A percentile compares a stretch with the other conserved stretches of the same genome.
Conservation (phyloP, 2,797 vertebrate species). For the Todus mexicanus region DNA sequence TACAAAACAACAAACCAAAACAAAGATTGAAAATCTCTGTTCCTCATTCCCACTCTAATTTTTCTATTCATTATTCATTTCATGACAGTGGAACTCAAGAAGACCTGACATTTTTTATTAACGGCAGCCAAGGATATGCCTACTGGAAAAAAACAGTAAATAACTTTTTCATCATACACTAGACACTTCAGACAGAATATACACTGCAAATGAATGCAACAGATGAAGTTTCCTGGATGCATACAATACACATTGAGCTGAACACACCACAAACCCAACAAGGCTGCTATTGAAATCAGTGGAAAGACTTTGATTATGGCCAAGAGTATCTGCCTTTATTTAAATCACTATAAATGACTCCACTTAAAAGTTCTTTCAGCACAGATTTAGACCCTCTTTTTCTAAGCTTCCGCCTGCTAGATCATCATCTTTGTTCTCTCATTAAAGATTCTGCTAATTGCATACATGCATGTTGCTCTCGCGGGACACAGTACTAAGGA, state of each 20-base stretch:
- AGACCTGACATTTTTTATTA: neutral
- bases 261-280: neutral
- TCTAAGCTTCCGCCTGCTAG: neutral
- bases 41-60: neutral
- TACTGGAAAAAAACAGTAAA: neutral
- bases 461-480: accelerated
- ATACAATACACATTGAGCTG: neutral
- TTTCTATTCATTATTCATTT: neutral
- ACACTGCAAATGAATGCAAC: neutral
- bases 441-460: neutral
- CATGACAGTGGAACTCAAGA: neutral
- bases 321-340: neutral
- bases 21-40: neutral
- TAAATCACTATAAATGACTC: neutral
- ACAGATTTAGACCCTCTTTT: neutral
- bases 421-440: neutral
- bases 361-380: neutral
- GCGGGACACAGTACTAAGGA: neutral
- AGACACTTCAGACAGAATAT: neutral
- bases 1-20: neutral
- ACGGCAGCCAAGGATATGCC: neutral
- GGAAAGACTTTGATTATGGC: neutral
- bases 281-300: neutral
- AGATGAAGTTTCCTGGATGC: neutral
- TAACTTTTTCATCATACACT: neutral